These are phyloP conservation scores for Pangasius krempfi DNA, from an alignment of 2,797 vertebrate species.

Conservation along the genomic window DNA sequence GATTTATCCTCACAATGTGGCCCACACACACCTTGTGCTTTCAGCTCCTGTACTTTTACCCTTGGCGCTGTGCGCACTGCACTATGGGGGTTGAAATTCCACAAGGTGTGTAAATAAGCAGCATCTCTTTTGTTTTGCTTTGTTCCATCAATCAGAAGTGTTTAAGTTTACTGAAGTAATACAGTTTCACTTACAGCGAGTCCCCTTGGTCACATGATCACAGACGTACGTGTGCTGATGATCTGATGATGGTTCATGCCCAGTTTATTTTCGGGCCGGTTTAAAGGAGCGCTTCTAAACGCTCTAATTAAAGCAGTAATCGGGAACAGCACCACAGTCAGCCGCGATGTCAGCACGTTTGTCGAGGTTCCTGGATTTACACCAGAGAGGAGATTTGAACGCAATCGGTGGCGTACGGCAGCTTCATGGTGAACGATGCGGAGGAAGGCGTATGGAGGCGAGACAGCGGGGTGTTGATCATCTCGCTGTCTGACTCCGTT, in stretches of 20 bases:
- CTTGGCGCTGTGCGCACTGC: slow-evolving; percentile 84
- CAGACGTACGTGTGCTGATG: slow-evolving; percentile 40
- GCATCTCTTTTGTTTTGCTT: slow-evolving; percentile 49
- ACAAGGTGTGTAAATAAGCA: slow-evolving; percentile 67
- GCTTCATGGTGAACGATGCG: slow-evolving; percentile 58
- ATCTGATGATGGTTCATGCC: not conserved
- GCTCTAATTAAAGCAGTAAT: not conserved
- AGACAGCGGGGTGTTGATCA: slow-evolving; percentile 15
- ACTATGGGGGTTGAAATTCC: slow-evolving; percentile 74
- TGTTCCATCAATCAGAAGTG: slow-evolving; percentile 9
- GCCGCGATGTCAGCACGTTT: no score
- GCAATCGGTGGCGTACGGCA: not conserved
- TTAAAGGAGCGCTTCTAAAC: not conserved
- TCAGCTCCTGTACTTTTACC: slow-evolving; percentile 71
- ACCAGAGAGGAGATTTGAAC: not conserved
- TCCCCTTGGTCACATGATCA: slow-evolving; percentile 44
- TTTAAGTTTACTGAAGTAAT: slow-evolving; percentile 69
- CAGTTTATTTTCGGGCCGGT: not conserved
- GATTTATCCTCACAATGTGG: slow-evolving; percentile 57
- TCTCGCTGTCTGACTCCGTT: slow-evolving; percentile 38
- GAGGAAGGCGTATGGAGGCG: slow-evolving; percentile 65
- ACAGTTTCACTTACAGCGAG: not conserved
- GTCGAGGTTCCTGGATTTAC: not conserved
- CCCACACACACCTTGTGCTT: slow-evolving; percentile 64
- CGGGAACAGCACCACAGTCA: no score